Evolutionary conservation across 2,888 invertebrate species (phyloP).

Genomic region (Macrostomum cliftonense): DNA sequence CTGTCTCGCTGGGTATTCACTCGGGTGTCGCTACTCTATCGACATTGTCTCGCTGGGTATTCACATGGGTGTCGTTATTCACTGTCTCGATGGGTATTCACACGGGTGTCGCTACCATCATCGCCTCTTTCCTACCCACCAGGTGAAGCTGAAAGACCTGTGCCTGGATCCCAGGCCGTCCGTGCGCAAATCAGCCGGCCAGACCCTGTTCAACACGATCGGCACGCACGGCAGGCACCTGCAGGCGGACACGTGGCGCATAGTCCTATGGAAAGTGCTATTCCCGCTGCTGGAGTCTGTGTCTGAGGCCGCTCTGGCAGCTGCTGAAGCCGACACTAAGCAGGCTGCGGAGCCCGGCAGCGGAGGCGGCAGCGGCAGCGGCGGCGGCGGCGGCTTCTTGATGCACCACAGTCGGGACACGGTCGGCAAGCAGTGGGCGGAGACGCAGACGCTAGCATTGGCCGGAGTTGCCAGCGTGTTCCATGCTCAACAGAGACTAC

Average conservation of each 20-base stretch:
- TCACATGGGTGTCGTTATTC: too few relatives aligned
- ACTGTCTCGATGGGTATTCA: too few relatives aligned
- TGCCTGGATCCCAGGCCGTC: slow-evolving; percentile 88
- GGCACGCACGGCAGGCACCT: slow-evolving; percentile 78
- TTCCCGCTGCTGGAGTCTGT: slow-evolving; percentile 4
- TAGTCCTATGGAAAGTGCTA: slow-evolving; percentile 63
- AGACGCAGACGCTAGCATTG: slow-evolving; percentile 58
- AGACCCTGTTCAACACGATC: slow-evolving; percentile 89
- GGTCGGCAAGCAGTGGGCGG: slow-evolving; percentile 96
- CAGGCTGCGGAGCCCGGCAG: slow-evolving; percentile 16
- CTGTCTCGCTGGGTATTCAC: too few relatives aligned
- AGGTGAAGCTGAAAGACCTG: slow-evolving; percentile 40
- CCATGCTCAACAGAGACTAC: slow-evolving; percentile 65
- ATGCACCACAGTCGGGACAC: slow-evolving; percentile 97
- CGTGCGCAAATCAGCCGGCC: slow-evolving; percentile 83
- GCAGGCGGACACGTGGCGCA: slow-evolving; percentile 73
- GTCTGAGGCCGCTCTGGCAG: background rate
- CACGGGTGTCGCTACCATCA: too few relatives aligned
- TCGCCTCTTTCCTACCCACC: too few relatives aligned
- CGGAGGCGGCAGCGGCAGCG: slow-evolving; percentile 46
- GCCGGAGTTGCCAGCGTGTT: slow-evolving; percentile 74
- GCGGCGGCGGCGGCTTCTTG: slow-evolving; percentile 65
- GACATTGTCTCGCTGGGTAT: too few relatives aligned
- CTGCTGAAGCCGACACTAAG: background rate
- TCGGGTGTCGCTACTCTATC: too few relatives aligned